phyloP scores from a whole-genome alignment of 2,113 vertebrate species.

The Pelobates fuscus region DNA sequence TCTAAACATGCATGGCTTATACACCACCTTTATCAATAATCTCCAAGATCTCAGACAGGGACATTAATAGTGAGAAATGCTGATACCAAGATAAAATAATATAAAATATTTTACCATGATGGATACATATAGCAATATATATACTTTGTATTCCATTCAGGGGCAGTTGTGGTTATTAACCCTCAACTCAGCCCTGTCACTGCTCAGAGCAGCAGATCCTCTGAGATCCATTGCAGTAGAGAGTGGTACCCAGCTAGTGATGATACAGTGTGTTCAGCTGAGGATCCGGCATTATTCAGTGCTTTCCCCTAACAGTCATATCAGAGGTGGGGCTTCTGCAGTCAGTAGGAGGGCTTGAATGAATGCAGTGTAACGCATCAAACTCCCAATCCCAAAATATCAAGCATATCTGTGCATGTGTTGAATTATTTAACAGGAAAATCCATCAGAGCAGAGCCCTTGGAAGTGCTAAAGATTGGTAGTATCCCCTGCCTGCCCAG shows the following conservation, averaged over 20 bases:
- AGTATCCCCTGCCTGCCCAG: conserved; percentile 9
- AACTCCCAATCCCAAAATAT: conserved; percentile 22
- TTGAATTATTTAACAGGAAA: neutral
- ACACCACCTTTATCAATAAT: too few species aligned
- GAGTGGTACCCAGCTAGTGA: neutral
- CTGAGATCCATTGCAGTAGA: too few species aligned
- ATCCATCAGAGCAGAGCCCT: neutral
- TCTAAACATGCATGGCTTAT: too few species aligned
- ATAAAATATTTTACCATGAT: too few species aligned
- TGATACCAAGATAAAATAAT: too few species aligned
- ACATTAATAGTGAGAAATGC: too few species aligned
- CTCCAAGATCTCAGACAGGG: too few species aligned
- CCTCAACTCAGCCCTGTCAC: too few species aligned
- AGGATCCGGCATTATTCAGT: conserved; percentile 27
- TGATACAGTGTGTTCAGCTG: conserved; percentile 10
- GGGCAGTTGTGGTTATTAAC: too few species aligned
- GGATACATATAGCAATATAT: too few species aligned
- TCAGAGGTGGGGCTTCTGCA: conserved; percentile 74
- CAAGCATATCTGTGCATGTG: conserved; percentile 13
- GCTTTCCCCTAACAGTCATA: conserved; percentile 53
- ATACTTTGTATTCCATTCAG: too few species aligned
- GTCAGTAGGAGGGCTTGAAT: conserved; percentile 59
- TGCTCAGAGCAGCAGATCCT: too few species aligned
- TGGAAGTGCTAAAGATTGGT: neutral
- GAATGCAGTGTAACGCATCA: conserved; percentile 47